Evolutionary conservation across 2,888 invertebrate species (phyloP), one percentile per base, ranked within the genome.

Genomic region (Siphlonurus alternatus): DNA sequence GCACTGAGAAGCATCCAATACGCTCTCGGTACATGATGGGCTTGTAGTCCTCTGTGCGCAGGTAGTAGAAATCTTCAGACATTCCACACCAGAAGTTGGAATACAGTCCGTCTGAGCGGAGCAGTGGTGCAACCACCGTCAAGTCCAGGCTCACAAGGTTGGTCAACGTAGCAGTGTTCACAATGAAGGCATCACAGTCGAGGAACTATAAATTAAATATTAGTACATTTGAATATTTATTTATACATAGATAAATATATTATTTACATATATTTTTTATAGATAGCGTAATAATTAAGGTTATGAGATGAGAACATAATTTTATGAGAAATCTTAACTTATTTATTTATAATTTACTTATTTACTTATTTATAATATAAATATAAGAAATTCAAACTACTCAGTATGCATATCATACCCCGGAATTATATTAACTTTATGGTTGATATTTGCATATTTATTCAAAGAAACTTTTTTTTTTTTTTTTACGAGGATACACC

Each of bases 11-110:
- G 71, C 90, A 89, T 0, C 94, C 95, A 1, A 76, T 72, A 64
- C 81, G 81, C 65, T 85, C 80, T 18, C 85, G 76, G 67, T 85
- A 80, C 59, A 91, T 77, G 62, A 96, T 90, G 1, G 86, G 84
- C 70, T 87, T 83, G 73, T 97, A 98, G 59, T 89, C 85, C 2
- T 89, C 87, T 0, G 93, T 90, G 70, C 95, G 80, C 68, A 81
- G 76, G 72, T 93, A 93, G 73, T 95, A 89, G 73, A 88, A 93
- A 66, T 88, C 82, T 0, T 83, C 79, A 0, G 88, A 85, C 90
- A 97, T 94, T 2, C 89, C 96, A 70, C 89, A 89, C 97, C 97
- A 98, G 76, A 93, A 98, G 75, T 98, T 98, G 20, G 93, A 93
- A 75, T 96, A 97, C 53, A 89, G 75, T 18, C 90, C 89, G 66